Evolutionary conservation across 2,113 vertebrate species (phyloP), one percentile per base, ranked within the genome.

Genomic region (Prionailurus bengalensis): DNA sequence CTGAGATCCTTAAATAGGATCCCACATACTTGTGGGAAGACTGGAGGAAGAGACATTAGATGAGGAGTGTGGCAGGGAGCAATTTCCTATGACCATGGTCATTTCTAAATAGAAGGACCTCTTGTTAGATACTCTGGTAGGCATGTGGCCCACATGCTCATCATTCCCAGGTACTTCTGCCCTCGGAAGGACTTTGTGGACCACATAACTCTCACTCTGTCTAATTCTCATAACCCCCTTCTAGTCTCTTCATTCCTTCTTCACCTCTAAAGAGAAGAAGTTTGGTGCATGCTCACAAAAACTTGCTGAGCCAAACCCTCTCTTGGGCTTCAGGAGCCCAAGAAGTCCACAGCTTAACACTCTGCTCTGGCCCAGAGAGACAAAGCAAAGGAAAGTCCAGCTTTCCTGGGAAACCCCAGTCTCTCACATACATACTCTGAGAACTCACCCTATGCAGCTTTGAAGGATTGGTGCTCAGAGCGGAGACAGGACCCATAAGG

Each of bases 161-260:
- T 95, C 45, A 84, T 96, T 94, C n/a, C 74, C 73, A 61, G 53
- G 79, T 33, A 42, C 63, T 66, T 83, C 29, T 73, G 63, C 61
- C 48, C 89, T 17, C 19, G 15, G 15, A 96, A 96, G 16, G 4
- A 83, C n/a, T 93, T 70, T 65, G 16, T 74, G 16, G 39, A 14
- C 65, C 36, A 73, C 76, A 63, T 27, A 80, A 80, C 25, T 93
- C n/a, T 58, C 73, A 73, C 23, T 93, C 61, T 94, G 29, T 11
- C 42, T 70, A 71, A 93, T 88, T 96, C 36, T 93, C 45, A 53
- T 91, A 51, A 71, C 4, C 78, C 19, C 10, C 1, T 16, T 96
- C 73, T 13, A 16, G 45, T 83, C 42, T 48, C n/a, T 65, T 93
- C 61, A 63, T 81, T 93, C 76, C 16, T 95, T 93, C 91, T 89